Evolutionary conservation across 2,888 invertebrate species (phyloP), one percentile per base, ranked within the genome.

Genomic region (Notodromas monacha): DNA sequence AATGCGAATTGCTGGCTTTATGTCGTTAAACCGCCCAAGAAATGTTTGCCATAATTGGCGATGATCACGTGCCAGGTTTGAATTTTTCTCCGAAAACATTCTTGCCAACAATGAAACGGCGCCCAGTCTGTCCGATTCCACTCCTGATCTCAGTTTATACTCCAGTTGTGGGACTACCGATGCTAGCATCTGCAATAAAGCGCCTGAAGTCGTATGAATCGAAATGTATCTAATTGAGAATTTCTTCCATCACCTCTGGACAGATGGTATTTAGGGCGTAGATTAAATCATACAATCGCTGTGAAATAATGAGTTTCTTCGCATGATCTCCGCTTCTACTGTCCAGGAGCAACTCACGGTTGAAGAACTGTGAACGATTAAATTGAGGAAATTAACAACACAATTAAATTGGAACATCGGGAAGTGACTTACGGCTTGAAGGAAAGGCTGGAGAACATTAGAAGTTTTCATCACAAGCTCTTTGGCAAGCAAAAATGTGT

Each of bases 31-130:
- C 40, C 74, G 56, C 16, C 84, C 84, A 21, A 84, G 56, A 47
- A 86, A 89, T 15, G 81, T 76, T 27, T 70, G 61, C 76, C 89
- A 79, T 30, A 92, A 49, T n/a, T 66, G 63, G 3, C 63, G 62
- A 47, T 86, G 76, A 43, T 74, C 68, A 37, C 65, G 63, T 3
- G 86, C 81, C 10, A 89, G 55, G 35, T 66, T 67, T 0, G 84
- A 86, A 35, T 74, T 72, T 36, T 72, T 74, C 46, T 86, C 84
- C 1, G 84, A 81, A 51, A 92, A 92, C 84, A 92, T 86, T 43
- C 81, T 61, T 1, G 86, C 81, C 28, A 92, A 54, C 27, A 92
- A 50, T 0, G 76, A 69, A 3, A 79, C 77, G 0, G 79, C 81
- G 35, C 66, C 67, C 35, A 84, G 57, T 36, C 89, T 55, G 48